Evolutionary conservation across 1,140 invertebrate genomes (phyloP).

Genomic region (Pentalonia nigronervosa): DNA sequence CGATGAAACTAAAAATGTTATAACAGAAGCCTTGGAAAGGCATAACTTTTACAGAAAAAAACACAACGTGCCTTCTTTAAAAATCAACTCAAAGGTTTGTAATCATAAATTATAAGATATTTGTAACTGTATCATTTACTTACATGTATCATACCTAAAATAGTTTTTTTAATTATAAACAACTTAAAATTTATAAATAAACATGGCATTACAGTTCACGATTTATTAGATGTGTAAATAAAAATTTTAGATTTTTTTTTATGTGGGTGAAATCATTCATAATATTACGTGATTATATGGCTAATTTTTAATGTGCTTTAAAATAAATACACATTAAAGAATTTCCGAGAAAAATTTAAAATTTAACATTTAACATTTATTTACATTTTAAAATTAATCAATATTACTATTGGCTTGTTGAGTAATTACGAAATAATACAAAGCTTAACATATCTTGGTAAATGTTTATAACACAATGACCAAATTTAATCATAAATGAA

Average conservation of each 20-base stretch:
- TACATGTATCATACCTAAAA: not conserved
- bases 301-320: not conserved
- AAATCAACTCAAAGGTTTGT: conserved; percentile 26
- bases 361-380: not conserved
- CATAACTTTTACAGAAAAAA: conserved; percentile 25
- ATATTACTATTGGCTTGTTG: not conserved
- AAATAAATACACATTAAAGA: not conserved
- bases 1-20: not conserved
- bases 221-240: not conserved
- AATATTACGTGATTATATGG: not conserved
- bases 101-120: not conserved
- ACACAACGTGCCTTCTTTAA: conserved; percentile 7
- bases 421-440: not conserved
- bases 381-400: not conserved
- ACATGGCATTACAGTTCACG: too few relatives aligned
- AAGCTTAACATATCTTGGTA: not conserved
- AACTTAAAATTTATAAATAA: not conserved
- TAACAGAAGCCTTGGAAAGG: not conserved
- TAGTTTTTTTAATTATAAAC: not conserved
- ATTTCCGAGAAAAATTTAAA: not conserved
- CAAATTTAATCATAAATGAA: too few relatives aligned
- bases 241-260: not conserved
- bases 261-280: too few relatives aligned
- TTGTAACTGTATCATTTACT: too few relatives aligned
- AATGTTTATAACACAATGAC: not conserved